These are phyloP conservation scores for Merodon equestris DNA, from an alignment of 2,888 invertebrate species.

Conservation along the genomic window DNA sequence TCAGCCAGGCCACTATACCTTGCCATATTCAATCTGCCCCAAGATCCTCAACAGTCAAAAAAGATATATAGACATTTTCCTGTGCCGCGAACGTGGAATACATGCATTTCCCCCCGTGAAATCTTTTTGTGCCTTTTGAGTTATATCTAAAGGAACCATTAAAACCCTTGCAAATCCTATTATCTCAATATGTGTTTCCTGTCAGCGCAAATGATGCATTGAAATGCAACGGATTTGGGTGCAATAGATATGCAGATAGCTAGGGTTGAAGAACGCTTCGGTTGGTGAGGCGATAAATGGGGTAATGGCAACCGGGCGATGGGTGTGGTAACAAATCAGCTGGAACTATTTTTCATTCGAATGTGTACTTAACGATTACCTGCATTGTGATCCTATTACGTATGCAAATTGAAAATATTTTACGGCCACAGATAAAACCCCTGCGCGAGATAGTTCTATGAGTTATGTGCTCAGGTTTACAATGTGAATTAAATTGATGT, in stretches of 20 bases:
- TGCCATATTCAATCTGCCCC: no score
- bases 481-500: no score
- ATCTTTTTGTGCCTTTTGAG: conserved; percentile 37
- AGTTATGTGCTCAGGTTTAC: conserved; percentile 1
- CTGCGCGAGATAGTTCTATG: conserved; percentile 32
- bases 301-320: neutral
- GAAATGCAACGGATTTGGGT: conserved; percentile 31
- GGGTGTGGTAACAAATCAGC: conserved; percentile 49
- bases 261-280: neutral
- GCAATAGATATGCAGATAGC: neutral
- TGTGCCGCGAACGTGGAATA: no score
- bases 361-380: conserved; percentile 40
- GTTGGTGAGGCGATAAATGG: neutral
- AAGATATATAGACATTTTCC: conserved; percentile 51
- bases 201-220: conserved; percentile 65
- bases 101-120: conserved; percentile 29
- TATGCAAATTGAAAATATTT: conserved; percentile 62
- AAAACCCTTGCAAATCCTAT: conserved; percentile 65
- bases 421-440: conserved; percentile 18
- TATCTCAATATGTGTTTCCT: conserved; percentile 67
- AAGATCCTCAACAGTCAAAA: conserved; percentile 1
- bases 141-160: conserved; percentile 52
- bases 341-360: conserved; percentile 60
- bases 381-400: conserved; percentile 30
- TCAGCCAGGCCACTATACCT: no score